phyloP scores from a whole-genome alignment of 2,888 invertebrate species.

The Pollenia amentaria region DNA sequence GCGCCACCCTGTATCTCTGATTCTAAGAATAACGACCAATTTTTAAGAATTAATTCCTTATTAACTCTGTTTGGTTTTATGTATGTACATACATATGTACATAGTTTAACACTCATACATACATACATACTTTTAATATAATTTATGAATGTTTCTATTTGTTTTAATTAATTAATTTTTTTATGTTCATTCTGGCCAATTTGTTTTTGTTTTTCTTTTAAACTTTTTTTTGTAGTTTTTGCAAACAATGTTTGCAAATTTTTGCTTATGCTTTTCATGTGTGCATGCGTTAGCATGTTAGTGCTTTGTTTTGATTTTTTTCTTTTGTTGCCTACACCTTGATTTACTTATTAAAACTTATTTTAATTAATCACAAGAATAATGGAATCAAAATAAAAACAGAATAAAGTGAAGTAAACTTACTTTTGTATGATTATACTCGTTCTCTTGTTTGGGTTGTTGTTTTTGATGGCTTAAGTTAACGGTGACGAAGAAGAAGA shows the following conservation, averaged over 20 bases:
- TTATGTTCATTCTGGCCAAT: no score
- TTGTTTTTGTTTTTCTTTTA: no score
- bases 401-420: constrained; percentile 46
- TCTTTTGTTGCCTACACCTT: constrained; percentile 21
- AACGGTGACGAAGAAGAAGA: not conserved
- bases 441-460: not conserved
- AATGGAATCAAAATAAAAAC: constrained; percentile 71
- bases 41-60: no score
- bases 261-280: not conserved
- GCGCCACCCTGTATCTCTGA: no score
- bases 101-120: no score
- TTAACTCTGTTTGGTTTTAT: no score
- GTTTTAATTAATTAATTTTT: no score
- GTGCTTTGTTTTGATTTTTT: constrained; percentile 56
- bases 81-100: no score
- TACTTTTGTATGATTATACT: constrained; percentile 56
- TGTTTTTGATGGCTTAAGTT: not conserved
- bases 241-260: constrained; percentile 12
- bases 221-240: no score
- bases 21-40: no score
- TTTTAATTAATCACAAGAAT: constrained; percentile 29
- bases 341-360: not conserved
- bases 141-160: no score
- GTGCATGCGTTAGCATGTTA: not conserved
- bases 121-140: no score